Percentiles rank a stretch among this genome's conserved stretches.
These are phyloP conservation scores for Oxyruncus cristatus DNA, from an alignment of 2,113 vertebrate genomes.

Conservation along the genomic window DNA sequence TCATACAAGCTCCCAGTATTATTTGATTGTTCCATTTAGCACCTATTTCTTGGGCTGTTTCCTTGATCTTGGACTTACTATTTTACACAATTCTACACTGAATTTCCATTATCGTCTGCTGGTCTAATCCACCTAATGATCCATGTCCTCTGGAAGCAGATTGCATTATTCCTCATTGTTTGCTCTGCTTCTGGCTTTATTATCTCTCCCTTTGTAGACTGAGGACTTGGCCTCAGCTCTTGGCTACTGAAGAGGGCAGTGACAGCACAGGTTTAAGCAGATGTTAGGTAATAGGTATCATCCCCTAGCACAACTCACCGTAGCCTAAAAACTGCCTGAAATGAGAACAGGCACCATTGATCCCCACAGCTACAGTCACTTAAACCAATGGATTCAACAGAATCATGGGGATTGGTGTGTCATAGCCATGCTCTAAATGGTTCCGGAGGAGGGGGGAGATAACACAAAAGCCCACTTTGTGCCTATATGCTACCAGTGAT, in stretches of 20 bases:
- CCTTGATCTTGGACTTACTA: not conserved
- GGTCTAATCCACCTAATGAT: conserved; percentile 54
- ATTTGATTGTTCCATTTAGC: conserved; percentile 17
- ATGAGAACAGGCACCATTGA: not conserved
- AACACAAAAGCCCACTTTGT: not conserved
- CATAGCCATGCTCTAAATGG: not conserved
- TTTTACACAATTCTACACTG: conserved; percentile 18
- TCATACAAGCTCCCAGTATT: not conserved
- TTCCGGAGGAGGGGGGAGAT: not conserved
- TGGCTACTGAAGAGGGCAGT: not conserved
- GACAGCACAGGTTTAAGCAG: not conserved
- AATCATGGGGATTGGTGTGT: not conserved
- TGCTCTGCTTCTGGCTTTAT: not conserved
- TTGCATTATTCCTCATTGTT: conserved; percentile 43
- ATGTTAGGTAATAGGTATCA: not conserved
- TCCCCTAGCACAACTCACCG: not conserved
- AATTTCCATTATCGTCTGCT: conserved; percentile 36
- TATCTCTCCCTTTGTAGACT: not conserved
- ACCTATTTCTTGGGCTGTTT: conserved; percentile 11
- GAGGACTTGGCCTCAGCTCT: not conserved
- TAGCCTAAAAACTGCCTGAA: not conserved
- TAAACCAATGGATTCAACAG: not conserved
- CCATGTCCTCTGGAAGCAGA: conserved; percentile 25
- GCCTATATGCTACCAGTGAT: not conserved
- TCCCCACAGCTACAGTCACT: not conserved